Percentiles rank a stretch among this genome's conserved stretches.
These are phyloP conservation scores for Thereuonema tuberculata DNA, from an alignment of 1,140 invertebrate genomes.

Conservation along the genomic window DNA sequence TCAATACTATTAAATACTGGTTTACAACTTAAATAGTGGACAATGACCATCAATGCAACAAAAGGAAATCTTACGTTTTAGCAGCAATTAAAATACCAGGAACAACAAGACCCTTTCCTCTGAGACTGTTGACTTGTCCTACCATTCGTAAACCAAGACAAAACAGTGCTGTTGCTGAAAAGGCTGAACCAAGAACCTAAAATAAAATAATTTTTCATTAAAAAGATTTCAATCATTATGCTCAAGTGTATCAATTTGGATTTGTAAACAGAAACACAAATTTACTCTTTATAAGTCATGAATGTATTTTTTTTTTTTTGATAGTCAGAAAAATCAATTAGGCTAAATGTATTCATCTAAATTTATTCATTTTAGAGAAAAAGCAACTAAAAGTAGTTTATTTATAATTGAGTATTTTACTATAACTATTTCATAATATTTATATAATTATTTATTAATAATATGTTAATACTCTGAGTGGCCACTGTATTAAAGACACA, in stretches of 20 bases:
- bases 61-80: constrained; percentile 82
- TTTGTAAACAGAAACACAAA: too few relatives aligned
- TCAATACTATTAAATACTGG: too few relatives aligned
- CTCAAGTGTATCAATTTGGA: too few relatives aligned
- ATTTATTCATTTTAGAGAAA: background rate
- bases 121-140: constrained; percentile 64
- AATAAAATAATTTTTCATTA: background rate
- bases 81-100: constrained; percentile 74
- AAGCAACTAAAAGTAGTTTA: background rate
- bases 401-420: too few relatives aligned
- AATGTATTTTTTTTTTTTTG: too few relatives aligned
- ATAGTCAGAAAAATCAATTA: too few relatives aligned
- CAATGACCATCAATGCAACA: constrained; percentile 15
- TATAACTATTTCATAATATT: too few relatives aligned
- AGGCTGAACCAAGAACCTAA: constrained; percentile 67
- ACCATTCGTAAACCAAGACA: constrained; percentile 82
- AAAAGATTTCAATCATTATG: background rate
- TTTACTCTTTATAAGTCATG: too few relatives aligned
- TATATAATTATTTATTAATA: too few relatives aligned
- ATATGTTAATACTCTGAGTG: too few relatives aligned
- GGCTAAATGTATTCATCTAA: too few relatives aligned
- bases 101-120: constrained; percentile 57
- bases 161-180: constrained; percentile 80
- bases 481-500: too few relatives aligned
- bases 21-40: background rate